Conservation (phyloP, 2,888 invertebrate species). For the Drosophila tripunctata region DNA sequence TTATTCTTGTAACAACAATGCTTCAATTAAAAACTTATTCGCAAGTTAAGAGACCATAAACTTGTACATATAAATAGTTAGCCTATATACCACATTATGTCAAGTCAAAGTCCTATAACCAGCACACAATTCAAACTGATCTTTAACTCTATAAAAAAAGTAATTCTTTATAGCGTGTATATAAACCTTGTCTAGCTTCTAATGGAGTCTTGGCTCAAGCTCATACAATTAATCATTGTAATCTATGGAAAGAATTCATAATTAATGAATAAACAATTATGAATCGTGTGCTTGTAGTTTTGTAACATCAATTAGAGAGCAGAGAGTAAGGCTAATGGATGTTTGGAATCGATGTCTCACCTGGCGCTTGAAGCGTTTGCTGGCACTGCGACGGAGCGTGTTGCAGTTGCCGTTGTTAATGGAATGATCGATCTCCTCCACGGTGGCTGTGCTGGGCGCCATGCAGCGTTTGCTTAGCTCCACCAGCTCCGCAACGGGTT, state of each 20-base stretch:
- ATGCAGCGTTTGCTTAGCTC: constrained; percentile 92
- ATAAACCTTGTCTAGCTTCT: neutral
- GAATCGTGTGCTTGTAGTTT: constrained; percentile 5
- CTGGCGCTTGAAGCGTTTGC: constrained; percentile 89
- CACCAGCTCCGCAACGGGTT: constrained; percentile 96
- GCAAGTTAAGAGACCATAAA: too few relatives aligned
- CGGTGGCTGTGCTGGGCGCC: constrained; percentile 72
- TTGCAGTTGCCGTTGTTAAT: constrained; percentile 86
- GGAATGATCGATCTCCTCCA: constrained; percentile 81
- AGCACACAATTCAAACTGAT: neutral
- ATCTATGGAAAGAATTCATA: constrained; percentile 8
- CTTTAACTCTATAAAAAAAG: neutral
- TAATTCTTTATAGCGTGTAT: neutral
- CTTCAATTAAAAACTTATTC: too few relatives aligned
- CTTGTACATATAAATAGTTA: too few relatives aligned
- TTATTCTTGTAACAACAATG: too few relatives aligned
- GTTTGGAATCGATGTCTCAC: constrained; percentile 52
- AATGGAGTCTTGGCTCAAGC: neutral
- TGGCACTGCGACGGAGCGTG: constrained; percentile 93
- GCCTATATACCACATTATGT: neutral
- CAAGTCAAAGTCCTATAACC: neutral
- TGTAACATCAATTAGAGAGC: constrained; percentile 60
- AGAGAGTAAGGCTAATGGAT: constrained; percentile 26
- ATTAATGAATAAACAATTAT: constrained; percentile 32
- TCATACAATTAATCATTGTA: constrained; percentile 17